Evolutionary conservation across 2,797 vertebrate species (phyloP), one percentile per base, ranked within the genome.

Genomic region (Notolepis coatsorum): DNA sequence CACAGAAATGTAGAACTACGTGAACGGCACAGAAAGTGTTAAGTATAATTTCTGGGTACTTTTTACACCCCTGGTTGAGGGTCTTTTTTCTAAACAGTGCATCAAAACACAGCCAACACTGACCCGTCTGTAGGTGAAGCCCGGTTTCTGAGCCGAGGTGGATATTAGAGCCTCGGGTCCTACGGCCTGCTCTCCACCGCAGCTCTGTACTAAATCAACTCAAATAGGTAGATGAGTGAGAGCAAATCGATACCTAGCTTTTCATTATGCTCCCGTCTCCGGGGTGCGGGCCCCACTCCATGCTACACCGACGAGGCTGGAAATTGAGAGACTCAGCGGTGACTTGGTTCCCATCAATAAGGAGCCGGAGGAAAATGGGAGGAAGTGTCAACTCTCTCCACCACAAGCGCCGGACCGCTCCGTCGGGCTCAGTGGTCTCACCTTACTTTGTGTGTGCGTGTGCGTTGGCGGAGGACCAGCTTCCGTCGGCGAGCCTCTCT

Each of bases 161-260:
- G 46, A 25, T 58, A 55, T 69, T 42, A 4, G 45, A 56, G 67
- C 67, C 73, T 69, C 46, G 4, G 45, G 58, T 68, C 67, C 73
- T 52, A 27, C 39, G 46, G 56, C 65, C n/a, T 9, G 12, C 55
- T 28, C 61, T 67, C 58, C 12, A 21, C 71, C 25, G 53, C 57
- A 69, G 59, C 49, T 12, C 50, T 35, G 35, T n/a, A n/a, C 71
- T 67, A 63, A 82, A 75, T 73, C 74, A 58, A 39, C 3, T 5
- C 73, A 79, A 76, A 81, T 61, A 74, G 69, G 50, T 71, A 53
- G 52, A 70, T 60, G 77, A 83, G 68, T 82, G 72, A 84, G 74
- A 84, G 75, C 13, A 70, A 84, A 88, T 89, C 86, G 72, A 90
- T 89, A 86, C 4, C 7, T 42, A 49, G 65, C 74, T 85, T 87